Percentiles rank a stretch among this genome's conserved stretches.
phyloP scores from a whole-genome alignment of 2,113 vertebrate species.

The Dicerorhinus sumatrensis region DNA sequence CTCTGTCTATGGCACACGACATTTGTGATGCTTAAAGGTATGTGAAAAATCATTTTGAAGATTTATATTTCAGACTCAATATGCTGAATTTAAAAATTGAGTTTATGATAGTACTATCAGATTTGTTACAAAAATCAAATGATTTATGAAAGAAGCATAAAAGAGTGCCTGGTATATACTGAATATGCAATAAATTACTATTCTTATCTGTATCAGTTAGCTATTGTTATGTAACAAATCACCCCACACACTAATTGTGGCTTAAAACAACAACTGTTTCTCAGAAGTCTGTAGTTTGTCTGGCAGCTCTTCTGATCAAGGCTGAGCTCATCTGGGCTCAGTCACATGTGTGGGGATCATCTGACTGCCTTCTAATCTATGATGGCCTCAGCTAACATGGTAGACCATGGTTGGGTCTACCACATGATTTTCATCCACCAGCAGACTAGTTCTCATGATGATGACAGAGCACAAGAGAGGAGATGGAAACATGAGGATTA shows the following conservation, averaged over 20 bases:
- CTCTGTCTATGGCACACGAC: background rate
- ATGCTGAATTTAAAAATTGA: background rate
- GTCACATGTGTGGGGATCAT: background rate
- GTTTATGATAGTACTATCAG: background rate
- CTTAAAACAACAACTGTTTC: background rate
- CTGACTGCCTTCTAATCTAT: background rate
- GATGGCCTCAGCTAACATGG: background rate
- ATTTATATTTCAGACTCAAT: background rate
- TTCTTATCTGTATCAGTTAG: background rate
- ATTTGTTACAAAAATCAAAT: background rate
- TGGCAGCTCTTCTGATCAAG: background rate
- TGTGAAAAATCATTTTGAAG: background rate
- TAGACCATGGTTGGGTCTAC: background rate
- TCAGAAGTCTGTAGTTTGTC: background rate
- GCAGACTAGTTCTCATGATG: background rate
- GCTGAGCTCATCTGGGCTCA: background rate
- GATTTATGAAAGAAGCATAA: background rate
- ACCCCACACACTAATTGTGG: background rate
- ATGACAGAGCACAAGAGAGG: background rate
- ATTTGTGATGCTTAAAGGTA: background rate
- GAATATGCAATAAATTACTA: background rate
- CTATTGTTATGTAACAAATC: background rate
- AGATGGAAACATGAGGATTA: background rate
- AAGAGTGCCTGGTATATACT: background rate
- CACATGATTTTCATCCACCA: background rate